Conservation (phyloP, 1,140 invertebrate species). For the Frieseomelitta varia region DNA sequence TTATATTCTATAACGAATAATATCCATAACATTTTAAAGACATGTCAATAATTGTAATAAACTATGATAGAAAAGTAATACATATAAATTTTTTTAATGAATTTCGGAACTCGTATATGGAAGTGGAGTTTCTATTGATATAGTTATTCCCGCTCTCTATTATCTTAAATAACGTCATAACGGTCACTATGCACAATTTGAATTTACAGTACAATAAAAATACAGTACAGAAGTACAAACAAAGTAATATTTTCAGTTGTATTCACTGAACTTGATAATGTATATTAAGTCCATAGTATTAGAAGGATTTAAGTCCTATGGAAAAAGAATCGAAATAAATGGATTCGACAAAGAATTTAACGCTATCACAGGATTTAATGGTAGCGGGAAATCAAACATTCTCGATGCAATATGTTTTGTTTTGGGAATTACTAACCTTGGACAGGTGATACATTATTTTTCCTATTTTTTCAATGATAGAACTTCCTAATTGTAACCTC, state of each 20-base stretch:
- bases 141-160: not conserved
- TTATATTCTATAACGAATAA: not conserved
- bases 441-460: slow-evolving; percentile 86
- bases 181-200: slow-evolving; percentile 4
- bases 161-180: not conserved
- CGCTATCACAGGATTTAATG: slow-evolving; percentile 99
- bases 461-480: not conserved
- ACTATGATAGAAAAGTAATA: not conserved
- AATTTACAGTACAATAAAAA: not conserved
- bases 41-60: not conserved
- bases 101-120: not conserved
- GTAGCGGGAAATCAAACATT: slow-evolving; percentile 99
- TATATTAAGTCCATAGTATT: slow-evolving; percentile 96
- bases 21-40: not conserved
- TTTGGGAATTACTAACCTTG: slow-evolving; percentile 96
- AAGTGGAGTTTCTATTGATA: no score
- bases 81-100: not conserved
- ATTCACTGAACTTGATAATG: slow-evolving; percentile 84
- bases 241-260: not conserved
- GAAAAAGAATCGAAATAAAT: slow-evolving; percentile 94
- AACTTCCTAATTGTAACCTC: not conserved
- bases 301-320: slow-evolving; percentile 99
- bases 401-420: slow-evolving; percentile 99
- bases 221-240: not conserved
- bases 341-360: slow-evolving; percentile 98